Conservation (phyloP, 2,888 invertebrate genomes). For the Ormia ochracea region DNA sequence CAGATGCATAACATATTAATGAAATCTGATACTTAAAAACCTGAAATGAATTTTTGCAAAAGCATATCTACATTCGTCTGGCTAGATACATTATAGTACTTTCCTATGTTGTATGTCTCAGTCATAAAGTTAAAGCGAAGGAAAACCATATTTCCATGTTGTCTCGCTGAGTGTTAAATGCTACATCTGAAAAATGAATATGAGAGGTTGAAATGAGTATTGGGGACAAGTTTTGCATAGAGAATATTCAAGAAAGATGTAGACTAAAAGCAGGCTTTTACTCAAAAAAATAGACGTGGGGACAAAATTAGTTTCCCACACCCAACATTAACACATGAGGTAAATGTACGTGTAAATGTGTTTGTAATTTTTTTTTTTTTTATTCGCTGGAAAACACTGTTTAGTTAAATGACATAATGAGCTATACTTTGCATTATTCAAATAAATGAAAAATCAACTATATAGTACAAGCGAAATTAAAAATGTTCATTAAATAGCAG, state of each 20-base stretch:
- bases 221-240: background rate
- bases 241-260: background rate
- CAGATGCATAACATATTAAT: conserved; percentile 33
- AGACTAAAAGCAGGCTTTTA: background rate
- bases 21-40: conserved; percentile 34
- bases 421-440: conserved; percentile 63
- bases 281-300: background rate
- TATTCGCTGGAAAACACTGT: conserved; percentile 64
- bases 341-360: conserved; percentile 62
- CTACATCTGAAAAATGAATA: background rate
- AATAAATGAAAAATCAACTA: background rate
- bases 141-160: background rate
- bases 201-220: conserved; percentile 13
- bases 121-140: conserved; percentile 1
- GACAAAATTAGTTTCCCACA: background rate
- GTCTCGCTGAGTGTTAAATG: background rate
- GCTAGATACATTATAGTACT: background rate
- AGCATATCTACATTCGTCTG: background rate
- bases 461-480: background rate
- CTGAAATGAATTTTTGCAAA: background rate
- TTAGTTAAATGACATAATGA: conserved; percentile 65
- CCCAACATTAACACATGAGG: conserved; percentile 18
- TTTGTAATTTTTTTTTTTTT: conserved; percentile 66
- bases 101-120: background rate
- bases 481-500: conserved; percentile 20